A percentile compares a stretch with the other conserved stretches of the same genome.
Evolutionary conservation across 2,888 invertebrate genomes (phyloP).

Genomic region (Tanytarsus gracilentus): DNA sequence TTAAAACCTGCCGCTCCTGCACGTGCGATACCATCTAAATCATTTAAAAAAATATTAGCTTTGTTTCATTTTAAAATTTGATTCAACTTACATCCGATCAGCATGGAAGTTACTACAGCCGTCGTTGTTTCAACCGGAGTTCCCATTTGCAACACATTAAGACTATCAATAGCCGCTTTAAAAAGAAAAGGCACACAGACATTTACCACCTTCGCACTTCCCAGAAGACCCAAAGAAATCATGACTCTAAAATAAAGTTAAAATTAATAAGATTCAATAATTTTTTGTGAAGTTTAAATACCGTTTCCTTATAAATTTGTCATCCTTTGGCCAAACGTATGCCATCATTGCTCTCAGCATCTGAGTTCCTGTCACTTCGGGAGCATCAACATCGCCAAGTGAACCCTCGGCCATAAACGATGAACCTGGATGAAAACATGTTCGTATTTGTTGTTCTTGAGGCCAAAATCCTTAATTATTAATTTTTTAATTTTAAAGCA

Average conservation of each 20-base stretch:
- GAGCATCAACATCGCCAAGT: conserved; percentile 53
- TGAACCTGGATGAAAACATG: conserved; percentile 88
- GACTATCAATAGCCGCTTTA: conserved; percentile 83
- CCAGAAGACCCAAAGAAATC: conserved; percentile 67
- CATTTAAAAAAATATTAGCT: not conserved
- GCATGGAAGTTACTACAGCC: conserved; percentile 66
- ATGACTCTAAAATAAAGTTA: conserved; percentile 57
- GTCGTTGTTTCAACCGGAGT: conserved; percentile 72
- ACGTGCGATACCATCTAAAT: conserved; percentile 85
- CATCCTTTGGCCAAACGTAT: conserved; percentile 92
- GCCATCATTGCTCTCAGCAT: conserved; percentile 82
- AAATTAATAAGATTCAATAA: not conserved
- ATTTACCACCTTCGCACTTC: conserved; percentile 78
- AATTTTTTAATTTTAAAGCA: not conserved
- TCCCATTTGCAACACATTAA: conserved; percentile 69
- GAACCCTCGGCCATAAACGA: conserved; percentile 47
- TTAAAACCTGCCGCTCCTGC: conserved; percentile 87
- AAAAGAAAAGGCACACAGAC: conserved; percentile 93
- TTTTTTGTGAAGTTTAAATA: conserved; percentile 28
- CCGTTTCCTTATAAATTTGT: conserved; percentile 39
- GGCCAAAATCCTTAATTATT: conserved; percentile 17
- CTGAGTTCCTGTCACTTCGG: conserved; percentile 58
- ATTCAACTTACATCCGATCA: conserved; percentile 73
- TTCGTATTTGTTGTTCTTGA: conserved; percentile 43
- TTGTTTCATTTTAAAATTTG: not conserved